Conservation (phyloP, 2,888 invertebrate genomes). For the Cosmia trapezina region DNA sequence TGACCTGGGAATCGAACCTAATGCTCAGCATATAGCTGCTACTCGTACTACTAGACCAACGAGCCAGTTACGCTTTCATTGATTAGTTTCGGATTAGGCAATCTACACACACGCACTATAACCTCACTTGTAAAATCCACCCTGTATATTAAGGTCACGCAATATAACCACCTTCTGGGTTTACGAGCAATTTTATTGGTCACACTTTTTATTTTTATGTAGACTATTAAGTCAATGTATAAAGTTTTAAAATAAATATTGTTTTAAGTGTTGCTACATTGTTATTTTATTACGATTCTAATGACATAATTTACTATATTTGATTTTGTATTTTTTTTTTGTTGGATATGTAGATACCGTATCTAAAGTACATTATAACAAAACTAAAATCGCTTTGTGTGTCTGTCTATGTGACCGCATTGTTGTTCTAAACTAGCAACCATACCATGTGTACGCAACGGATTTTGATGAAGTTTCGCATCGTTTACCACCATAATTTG, state of each 20-base stretch:
- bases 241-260: conserved; percentile 11
- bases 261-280: conserved; percentile 9
- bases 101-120: not conserved
- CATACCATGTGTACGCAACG: not conserved
- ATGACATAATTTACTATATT: not conserved
- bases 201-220: conserved; percentile 45
- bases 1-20: too few species aligned
- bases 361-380: not conserved
- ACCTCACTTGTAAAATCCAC: not conserved
- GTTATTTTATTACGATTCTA: not conserved
- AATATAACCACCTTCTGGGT: conserved; percentile 13
- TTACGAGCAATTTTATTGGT: conserved; percentile 27
- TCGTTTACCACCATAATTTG: not conserved
- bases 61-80: too few species aligned
- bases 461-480: not conserved
- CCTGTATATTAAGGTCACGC: conserved; percentile 20
- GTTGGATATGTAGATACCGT: not conserved
- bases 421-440: not conserved
- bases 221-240: conserved; percentile 8
- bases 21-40: too few species aligned
- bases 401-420: too few species aligned
- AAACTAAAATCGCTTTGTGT: not conserved
- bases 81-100: not conserved
- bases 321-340: not conserved
- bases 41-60: too few species aligned